Conservation (phyloP, 2,113 vertebrate species). For the Macrotus californicus region DNA sequence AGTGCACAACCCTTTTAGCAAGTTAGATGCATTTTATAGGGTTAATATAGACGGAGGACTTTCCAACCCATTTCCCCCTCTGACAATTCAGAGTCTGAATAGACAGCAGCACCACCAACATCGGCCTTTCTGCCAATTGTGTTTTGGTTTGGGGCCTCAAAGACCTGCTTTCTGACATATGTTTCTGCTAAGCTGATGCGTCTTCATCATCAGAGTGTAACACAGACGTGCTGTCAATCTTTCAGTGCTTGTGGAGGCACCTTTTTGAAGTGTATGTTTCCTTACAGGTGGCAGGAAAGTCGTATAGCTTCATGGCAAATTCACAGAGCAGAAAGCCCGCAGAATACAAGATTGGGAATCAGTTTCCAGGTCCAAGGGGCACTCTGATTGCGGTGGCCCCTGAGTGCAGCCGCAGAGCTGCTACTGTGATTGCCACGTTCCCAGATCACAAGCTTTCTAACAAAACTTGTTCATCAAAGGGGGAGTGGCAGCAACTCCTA, state of each 20-base stretch:
- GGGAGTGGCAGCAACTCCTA: not conserved
- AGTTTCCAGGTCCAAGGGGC: not conserved
- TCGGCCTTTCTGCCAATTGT: not conserved
- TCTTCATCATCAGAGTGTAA: not conserved
- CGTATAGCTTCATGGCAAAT: fast-evolving
- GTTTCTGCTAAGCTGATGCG: not conserved
- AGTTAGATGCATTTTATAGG: not conserved
- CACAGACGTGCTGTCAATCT: not conserved
- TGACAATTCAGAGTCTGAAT: not conserved
- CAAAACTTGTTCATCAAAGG: not conserved
- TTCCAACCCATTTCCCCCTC: not conserved
- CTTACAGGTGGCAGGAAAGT: not conserved
- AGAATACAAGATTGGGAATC: not conserved
- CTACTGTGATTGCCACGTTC: not conserved
- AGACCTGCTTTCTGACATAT: not conserved
- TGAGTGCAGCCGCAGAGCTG: not conserved
- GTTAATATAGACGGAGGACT: not conserved
- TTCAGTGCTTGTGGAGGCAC: not conserved
- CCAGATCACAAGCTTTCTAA: not conserved
- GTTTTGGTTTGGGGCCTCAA: not conserved
- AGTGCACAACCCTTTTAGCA: not conserved
- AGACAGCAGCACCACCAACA: not conserved
- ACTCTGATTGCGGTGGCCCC: not conserved
- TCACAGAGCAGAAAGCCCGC: not conserved
- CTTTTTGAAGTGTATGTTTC: not conserved